Conservation (phyloP, 2,113 vertebrate species). For the Aythya baeri region DNA sequence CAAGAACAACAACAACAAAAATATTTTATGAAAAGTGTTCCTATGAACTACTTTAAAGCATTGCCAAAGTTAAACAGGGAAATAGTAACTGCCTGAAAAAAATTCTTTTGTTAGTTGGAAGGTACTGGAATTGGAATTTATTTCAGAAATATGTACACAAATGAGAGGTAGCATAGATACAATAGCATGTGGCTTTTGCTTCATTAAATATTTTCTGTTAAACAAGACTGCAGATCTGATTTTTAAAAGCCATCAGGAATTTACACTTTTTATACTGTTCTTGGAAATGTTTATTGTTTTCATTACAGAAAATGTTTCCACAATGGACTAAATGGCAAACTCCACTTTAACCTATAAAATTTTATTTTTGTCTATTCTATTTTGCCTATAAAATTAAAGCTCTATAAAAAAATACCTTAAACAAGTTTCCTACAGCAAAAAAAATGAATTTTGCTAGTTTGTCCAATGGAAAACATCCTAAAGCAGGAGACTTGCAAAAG, state of each 20-base stretch:
- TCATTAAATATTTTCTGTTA: background rate
- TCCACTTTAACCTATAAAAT: background rate
- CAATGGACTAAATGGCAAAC: background rate
- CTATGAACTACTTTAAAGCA: background rate
- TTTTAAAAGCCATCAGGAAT: background rate
- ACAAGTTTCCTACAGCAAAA: background rate
- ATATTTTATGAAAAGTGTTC: background rate
- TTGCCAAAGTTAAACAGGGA: background rate
- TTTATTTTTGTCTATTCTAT: background rate
- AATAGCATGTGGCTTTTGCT: background rate
- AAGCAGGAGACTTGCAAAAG: slow-evolving; percentile 19
- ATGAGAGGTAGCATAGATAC: slow-evolving; percentile 41
- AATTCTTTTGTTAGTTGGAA: background rate
- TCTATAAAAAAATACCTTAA: background rate
- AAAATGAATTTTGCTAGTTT: background rate
- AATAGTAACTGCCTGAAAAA: background rate
- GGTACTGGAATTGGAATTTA: background rate
- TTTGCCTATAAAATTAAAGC: background rate
- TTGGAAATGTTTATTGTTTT: background rate
- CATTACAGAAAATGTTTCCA: background rate
- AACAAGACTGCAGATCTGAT: background rate
- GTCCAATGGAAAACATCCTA: background rate
- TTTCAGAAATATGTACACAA: background rate
- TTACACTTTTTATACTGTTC: background rate
- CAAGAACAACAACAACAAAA: background rate